Conservation (phyloP, 2,888 invertebrate genomes). For the Gastracanthus pulcherrimus region DNA sequence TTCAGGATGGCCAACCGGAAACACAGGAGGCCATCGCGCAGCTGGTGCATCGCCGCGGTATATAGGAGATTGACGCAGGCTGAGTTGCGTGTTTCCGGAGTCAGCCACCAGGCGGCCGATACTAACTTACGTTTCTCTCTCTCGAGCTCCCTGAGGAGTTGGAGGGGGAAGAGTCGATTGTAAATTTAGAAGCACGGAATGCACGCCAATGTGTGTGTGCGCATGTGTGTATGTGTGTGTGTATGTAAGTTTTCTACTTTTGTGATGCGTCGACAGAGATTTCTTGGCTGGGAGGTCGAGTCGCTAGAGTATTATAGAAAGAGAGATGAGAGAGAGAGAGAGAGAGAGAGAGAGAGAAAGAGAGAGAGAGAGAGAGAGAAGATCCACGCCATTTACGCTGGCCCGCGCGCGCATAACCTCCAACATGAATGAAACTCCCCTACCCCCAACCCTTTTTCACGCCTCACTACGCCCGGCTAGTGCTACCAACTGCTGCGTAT, state of each 20-base stretch:
- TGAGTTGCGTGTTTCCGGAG: constrained; percentile 57
- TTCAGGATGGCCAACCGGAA: constrained; percentile 43
- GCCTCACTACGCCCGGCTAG: background rate
- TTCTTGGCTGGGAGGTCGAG: constrained; percentile 34
- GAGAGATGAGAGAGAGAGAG: no score
- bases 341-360: no score
- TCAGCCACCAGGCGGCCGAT: constrained; percentile 58
- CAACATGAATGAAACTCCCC: constrained; percentile 33
- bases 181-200: constrained; percentile 49
- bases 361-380: no score
- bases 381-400: constrained; percentile 33
- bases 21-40: constrained; percentile 33
- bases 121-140: background rate
- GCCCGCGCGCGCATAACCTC: background rate
- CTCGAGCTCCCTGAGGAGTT: background rate
- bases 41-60: no score
- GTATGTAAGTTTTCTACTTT: no score
- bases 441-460: no score
- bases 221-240: no score
- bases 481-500: background rate
- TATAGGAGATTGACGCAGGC: constrained; percentile 59
- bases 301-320: no score
- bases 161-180: constrained; percentile 12
- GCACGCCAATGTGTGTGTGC: background rate
- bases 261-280: constrained; percentile 23